Conservation (phyloP, 2,113 vertebrate genomes). For the Poicephalus meyeri region DNA sequence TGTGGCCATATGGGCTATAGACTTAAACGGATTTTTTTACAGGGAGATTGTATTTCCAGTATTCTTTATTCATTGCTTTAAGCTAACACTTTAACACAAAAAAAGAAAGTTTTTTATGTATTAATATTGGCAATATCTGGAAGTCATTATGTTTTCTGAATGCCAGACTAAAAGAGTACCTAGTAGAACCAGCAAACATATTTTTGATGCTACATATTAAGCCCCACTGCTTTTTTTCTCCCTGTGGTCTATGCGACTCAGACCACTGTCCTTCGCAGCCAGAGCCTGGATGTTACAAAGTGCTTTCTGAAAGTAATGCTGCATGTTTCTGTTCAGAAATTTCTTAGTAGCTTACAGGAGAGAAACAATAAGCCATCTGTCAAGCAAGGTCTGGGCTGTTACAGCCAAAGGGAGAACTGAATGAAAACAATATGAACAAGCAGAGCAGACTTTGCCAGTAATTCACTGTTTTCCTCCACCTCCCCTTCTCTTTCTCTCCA, state of each 20-base stretch:
- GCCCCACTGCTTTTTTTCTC: background rate
- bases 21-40: background rate
- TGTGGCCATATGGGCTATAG: background rate
- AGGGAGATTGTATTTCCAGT: background rate
- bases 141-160: background rate
- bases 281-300: background rate
- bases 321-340: background rate
- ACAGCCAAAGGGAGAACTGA: background rate
- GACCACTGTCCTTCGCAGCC: background rate
- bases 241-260: rapidly evolving
- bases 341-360: background rate
- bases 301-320: background rate
- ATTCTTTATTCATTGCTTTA: background rate
- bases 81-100: background rate
- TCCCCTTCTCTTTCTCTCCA: background rate
- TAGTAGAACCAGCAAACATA: background rate
- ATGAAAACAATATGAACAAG: background rate
- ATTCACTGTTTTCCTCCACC: background rate
- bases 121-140: background rate
- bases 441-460: background rate
- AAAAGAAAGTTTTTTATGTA: background rate
- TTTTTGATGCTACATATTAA: background rate
- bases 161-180: background rate
- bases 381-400: background rate
- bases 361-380: background rate